Base-by-base conservation (phyloP, 1,140 invertebrate species). In the Saxidomus purpurata region DNA sequence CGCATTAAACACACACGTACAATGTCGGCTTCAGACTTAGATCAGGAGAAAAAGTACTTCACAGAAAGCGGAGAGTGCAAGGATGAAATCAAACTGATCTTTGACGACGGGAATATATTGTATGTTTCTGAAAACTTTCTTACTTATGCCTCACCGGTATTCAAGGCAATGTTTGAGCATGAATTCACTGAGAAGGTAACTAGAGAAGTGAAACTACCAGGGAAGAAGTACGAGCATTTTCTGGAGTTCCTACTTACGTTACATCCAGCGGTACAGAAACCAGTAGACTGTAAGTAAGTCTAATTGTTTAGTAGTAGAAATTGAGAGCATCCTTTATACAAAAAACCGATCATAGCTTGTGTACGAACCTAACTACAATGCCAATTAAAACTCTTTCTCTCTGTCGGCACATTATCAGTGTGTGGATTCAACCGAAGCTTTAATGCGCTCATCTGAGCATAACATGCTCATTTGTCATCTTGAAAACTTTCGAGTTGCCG, bases 61-160 rank as follows among this genome's bases (percentile, higher is more conserved):
- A 6, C 34, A 17, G 9, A 69, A 34, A 6, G 11, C 6, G 63
- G 63, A 31, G 63, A 69, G 3, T 69, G 63, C 19, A 8, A 2
- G n/a, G 63, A 69, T 69, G 63, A 69, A 36, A 19, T 69, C 2
- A n/a, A 31, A 34, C 34, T 69, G 28, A 28, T 34, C 6, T 69
- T 69, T 69, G 63, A 69, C 34, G 63, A 69, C 34, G 63, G 28
- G 8, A 11, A 69, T 31, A 69, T 8, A 19, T 69, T 69, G 28
- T 69, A 69, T 36, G 63, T 69, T 34, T 69, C 63, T 31, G 25
- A 69, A 31, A 69, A 69, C 63, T 69, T 69, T 69, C 34, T 69
- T 4, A 8, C 9, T 4, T 34, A 34, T 31, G 63, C n/a, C 8
- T 69, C 63, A 3, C 63, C 63, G 19, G 63, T 69, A 28, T 69